These are phyloP conservation scores for Actinernus sp. DNA, from an alignment of 92 coral and sea anemone genomes.

Conservation along the genomic window DNA sequence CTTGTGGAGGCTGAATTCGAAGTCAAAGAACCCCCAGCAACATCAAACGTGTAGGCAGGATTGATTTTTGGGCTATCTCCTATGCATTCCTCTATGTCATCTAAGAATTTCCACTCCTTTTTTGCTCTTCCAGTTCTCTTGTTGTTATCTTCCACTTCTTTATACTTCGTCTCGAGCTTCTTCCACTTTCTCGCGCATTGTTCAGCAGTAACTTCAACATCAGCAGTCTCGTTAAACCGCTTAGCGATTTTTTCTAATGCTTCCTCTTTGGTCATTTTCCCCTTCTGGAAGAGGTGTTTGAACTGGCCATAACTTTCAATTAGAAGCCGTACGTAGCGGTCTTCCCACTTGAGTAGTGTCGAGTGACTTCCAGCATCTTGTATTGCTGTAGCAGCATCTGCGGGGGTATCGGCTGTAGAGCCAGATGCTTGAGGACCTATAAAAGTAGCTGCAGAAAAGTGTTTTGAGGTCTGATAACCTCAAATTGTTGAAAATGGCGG, in stretches of 20 bases:
- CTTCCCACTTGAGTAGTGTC: conserved; percentile 57
- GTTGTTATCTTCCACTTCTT: conserved; percentile 46
- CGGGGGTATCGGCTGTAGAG: too few relatives aligned
- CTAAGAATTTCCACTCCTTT: conserved; percentile 25
- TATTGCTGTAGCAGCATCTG: too few relatives aligned
- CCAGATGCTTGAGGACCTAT: too few relatives aligned
- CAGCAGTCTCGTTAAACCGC: conserved; percentile 23
- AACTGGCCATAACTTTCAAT: conserved; percentile 29
- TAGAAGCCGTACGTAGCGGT: conserved; percentile 15
- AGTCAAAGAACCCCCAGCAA: neutral
- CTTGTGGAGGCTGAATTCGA: conserved; percentile 1
- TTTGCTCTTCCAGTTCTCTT: conserved; percentile 22
- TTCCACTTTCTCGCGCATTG: conserved; percentile 43
- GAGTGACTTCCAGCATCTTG: too few relatives aligned
- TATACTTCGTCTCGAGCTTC: conserved; percentile 34
- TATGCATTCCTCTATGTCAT: conserved; percentile 28
- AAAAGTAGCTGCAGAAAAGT: too few relatives aligned
- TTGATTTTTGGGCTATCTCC: conserved; percentile 18
- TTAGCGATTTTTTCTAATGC: conserved; percentile 38
- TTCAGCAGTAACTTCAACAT: conserved; percentile 30
- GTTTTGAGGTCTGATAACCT: too few relatives aligned
- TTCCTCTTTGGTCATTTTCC: conserved; percentile 33
- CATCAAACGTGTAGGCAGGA: conserved; percentile 5
- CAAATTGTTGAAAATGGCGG: too few relatives aligned
- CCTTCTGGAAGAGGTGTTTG: conserved; percentile 28